Evolutionary conservation across 2,113 vertebrate species (phyloP).

Genomic region (Ciconia maguari): DNA sequence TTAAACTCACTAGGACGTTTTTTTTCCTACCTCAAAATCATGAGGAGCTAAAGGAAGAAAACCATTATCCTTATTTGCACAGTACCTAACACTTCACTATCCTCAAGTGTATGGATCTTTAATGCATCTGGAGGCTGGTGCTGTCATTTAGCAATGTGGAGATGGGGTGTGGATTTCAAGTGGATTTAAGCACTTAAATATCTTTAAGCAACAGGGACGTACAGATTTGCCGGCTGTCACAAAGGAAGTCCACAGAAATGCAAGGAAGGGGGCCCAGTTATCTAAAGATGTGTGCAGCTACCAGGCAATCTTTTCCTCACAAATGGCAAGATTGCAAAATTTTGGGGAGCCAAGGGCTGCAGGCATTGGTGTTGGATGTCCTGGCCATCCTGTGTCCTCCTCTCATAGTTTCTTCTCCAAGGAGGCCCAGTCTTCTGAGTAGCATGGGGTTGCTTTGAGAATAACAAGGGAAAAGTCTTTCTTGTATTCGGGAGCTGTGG

Average conservation of each 20-base stretch:
- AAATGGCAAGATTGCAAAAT: neutral
- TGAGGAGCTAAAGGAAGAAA: neutral
- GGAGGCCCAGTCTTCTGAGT: neutral
- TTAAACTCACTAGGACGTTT: neutral
- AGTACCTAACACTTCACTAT: neutral
- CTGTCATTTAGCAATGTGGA: neutral
- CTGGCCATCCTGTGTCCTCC: neutral
- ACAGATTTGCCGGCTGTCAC: neutral
- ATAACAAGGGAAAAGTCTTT: neutral
- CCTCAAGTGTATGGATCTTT: neutral
- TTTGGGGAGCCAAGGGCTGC: neutral
- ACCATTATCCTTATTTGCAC: neutral
- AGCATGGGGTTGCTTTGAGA: neutral
- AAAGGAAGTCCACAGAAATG: neutral
- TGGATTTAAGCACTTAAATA: neutral
- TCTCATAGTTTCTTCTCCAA: neutral
- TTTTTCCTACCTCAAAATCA: neutral
- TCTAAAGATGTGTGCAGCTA: neutral
- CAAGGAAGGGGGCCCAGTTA: neutral
- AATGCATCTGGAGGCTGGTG: neutral
- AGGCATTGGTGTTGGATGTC: neutral
- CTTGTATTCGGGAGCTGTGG: neutral
- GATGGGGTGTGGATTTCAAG: neutral
- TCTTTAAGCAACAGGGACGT: neutral
- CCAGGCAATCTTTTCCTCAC: neutral